These are phyloP conservation scores for Lysiphlebus fabarum DNA, from an alignment of 1,140 invertebrate species.

Conservation along the genomic window DNA sequence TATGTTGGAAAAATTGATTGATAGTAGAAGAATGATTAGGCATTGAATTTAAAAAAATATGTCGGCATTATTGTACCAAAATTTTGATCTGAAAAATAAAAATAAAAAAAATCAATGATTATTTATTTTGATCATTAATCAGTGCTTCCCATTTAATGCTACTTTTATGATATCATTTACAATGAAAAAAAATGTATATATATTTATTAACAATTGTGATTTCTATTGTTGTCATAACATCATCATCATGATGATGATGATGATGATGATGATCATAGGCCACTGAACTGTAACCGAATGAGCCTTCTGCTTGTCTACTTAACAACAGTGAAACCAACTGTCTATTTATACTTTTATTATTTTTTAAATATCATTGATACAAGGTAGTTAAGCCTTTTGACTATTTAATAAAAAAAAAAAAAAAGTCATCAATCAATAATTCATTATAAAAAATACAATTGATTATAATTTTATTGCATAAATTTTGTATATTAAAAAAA, in stretches of 20 bases:
- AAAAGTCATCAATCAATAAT: slow-evolving; percentile 10
- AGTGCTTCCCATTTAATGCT: slow-evolving; percentile 31
- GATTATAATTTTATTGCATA: no score
- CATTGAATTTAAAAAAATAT: slow-evolving; percentile 38
- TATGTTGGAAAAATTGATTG: slow-evolving; percentile 35
- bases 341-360: slow-evolving; percentile 3
- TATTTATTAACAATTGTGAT: no score
- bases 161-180: slow-evolving; percentile 17
- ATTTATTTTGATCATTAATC: slow-evolving; percentile 39
- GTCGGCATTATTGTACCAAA: slow-evolving; percentile 36
- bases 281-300: slow-evolving; percentile 27
- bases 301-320: slow-evolving; percentile 5
- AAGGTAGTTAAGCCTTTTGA: slow-evolving; percentile 6
- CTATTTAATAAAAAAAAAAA: slow-evolving; percentile 4
- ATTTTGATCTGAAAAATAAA: slow-evolving; percentile 13
- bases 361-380: slow-evolving; percentile 1
- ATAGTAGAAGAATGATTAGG: slow-evolving; percentile 43
- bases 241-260: background rate
- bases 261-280: background rate
- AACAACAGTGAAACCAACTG: no score
- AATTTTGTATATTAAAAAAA: no score
- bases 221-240: slow-evolving; percentile 32
- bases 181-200: no score
- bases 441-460: no score
- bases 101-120: slow-evolving; percentile 34